These are phyloP conservation scores for Abrostola tripartita DNA, from an alignment of 2,888 invertebrate species.

Conservation along the genomic window DNA sequence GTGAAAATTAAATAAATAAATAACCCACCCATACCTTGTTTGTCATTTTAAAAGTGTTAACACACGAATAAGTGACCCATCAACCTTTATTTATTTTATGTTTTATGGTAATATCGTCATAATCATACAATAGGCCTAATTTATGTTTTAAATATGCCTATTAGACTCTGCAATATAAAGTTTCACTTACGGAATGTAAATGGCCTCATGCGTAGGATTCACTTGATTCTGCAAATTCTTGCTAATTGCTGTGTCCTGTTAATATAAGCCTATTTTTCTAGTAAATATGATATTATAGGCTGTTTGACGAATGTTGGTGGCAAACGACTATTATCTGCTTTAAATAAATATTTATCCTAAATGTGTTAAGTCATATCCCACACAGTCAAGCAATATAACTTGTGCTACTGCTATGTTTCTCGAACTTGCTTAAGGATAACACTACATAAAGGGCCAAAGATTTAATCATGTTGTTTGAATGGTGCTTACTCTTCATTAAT, in stretches of 20 bases:
- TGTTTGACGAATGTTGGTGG: too few species aligned
- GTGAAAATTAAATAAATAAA: constrained; percentile 17
- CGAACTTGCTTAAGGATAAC: too few species aligned
- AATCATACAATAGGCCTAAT: constrained; percentile 18
- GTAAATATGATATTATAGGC: not conserved
- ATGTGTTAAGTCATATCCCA: too few species aligned
- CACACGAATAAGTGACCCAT: constrained; percentile 17
- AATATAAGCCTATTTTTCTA: constrained; percentile 16
- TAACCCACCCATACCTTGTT: constrained; percentile 24
- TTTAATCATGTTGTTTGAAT: too few species aligned
- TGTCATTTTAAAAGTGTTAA: constrained; percentile 39
- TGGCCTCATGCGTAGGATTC: constrained; percentile 50
- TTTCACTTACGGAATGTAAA: constrained; percentile 36
- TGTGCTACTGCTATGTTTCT: too few species aligned
- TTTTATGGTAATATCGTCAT: constrained; percentile 34
- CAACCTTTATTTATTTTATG: constrained; percentile 29
- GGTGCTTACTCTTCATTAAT: too few species aligned
- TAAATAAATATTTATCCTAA: too few species aligned
- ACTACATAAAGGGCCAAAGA: too few species aligned
- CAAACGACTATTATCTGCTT: too few species aligned
- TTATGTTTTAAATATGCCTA: constrained; percentile 34
- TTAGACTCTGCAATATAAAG: constrained; percentile 15
- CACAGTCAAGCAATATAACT: too few species aligned
- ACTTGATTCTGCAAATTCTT: constrained; percentile 38
- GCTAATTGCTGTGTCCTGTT: constrained; percentile 31